Base-by-base conservation (phyloP, 2,113 vertebrate species). In the Platysteira castanea region DNA sequence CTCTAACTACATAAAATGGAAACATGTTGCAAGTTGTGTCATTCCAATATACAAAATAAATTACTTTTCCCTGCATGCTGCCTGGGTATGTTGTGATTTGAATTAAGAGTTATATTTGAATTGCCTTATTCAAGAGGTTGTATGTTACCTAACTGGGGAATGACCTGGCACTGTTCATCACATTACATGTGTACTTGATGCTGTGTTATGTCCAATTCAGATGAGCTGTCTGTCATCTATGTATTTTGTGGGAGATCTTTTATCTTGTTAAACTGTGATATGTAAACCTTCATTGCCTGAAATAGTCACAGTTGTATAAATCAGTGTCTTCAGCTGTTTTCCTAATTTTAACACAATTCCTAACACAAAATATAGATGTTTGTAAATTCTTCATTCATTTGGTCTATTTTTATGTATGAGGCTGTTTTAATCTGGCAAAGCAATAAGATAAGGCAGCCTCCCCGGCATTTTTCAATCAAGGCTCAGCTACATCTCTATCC, bases 301-400 rank as follows among this genome's bases (percentile, higher is more conserved):
- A 95, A 89, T 95, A 95, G 87, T 97, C 97, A 94, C 85, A 95
- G 97, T 97, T 98, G 96, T 98, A 98, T 81, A 96, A 97, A 95
- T 89, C 98, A 97, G 94, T 98, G 98, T 98, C 98, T 97, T 96
- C 96, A 96, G 95, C 78, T 97, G 97, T 98, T 98, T 98, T 97
- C 97, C 97, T 97, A 96, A 97, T 96, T 96, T 97, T 98, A 97
- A 69, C 96, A 94, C 97, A 95, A 97, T 98, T 98, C 98, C 97
- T 98, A 97, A 97, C 94, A 97, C 96, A 78, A 98, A 98, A 98
- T 98, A 98, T 98, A 98, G 97, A 98, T 98, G 98, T 98, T 98
- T 98, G 94, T 98, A 98, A 98, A 97, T 98, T 98, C 97, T 96
- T 93, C 97, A 97, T 97, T 97, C 95, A 97, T 96, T 96, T 96